A percentile compares a stretch with the other conserved stretches of the same genome.
These are phyloP conservation scores for Dichetophora obliterata DNA, from an alignment of 2,888 invertebrate species.

Conservation along the genomic window DNA sequence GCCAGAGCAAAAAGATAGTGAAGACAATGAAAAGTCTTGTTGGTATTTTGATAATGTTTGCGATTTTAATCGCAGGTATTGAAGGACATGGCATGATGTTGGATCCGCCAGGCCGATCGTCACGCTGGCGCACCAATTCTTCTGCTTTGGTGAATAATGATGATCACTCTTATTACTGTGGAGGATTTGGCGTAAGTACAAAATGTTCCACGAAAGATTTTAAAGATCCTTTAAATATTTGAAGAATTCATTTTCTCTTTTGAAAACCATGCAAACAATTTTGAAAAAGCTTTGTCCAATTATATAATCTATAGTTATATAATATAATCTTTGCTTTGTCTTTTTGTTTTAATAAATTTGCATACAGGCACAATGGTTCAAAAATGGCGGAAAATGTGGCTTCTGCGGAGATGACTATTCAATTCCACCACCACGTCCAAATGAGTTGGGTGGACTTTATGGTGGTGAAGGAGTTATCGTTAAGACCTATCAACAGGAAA, in stretches of 20 bases:
- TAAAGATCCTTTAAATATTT: too few species aligned
- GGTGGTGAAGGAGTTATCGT: slow-evolving; percentile 71
- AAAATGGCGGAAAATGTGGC: slow-evolving; percentile 71
- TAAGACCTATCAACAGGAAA: slow-evolving; percentile 62
- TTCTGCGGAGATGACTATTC: slow-evolving; percentile 72
- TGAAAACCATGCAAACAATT: too few species aligned
- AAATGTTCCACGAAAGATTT: background rate
- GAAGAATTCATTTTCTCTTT: too few species aligned
- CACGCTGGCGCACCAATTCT: slow-evolving; percentile 72
- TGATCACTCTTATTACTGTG: slow-evolving; percentile 73
- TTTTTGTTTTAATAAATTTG: background rate
- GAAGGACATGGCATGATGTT: slow-evolving; percentile 72
- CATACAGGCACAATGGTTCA: slow-evolving; percentile 66
- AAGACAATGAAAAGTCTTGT: slow-evolving; percentile 23
- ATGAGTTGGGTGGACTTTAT: slow-evolving; percentile 73
- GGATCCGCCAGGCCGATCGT: slow-evolving; percentile 72
- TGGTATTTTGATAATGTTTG: background rate
- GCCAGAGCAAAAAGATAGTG: background rate
- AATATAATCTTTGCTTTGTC: too few species aligned
- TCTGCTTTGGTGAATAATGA: slow-evolving; percentile 71
- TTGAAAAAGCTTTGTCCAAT: too few species aligned
- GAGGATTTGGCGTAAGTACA: slow-evolving; percentile 68
- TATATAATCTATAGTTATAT: too few species aligned
- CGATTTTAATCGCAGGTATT: background rate
- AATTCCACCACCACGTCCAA: slow-evolving; percentile 68